Base-by-base conservation (phyloP, 2,113 vertebrate genomes). In the Clarias batrachus region DNA sequence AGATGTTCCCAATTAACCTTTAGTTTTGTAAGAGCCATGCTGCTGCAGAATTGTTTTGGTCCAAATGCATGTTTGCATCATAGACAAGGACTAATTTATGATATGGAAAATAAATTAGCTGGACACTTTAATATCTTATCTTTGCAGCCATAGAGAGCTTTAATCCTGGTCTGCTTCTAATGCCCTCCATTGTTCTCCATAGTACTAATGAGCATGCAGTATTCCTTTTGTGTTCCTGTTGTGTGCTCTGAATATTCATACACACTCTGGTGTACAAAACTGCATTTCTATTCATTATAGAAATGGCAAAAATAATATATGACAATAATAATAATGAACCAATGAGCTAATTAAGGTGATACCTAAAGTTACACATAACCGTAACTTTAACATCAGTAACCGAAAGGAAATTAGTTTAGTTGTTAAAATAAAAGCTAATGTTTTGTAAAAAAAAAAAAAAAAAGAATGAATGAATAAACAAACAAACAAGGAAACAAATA, bases 131-230 rank as follows among this genome's bases (percentile, higher is more conserved):
- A 52, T 56, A 68, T 54, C 52, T 59, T 23, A 30, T 37, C 48
- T 37, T 60, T 27, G 71, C 57, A 13, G 41, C 68, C 57, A 62
- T 76, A 52, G 83, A 85, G 52, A 57, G 77, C 77, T 80, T 33
- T 81, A 78, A 86, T 86, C 85, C 70, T 0, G 21, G 48, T 5
- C 76, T 81, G 73, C 73, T 59, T 81, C 80, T 71, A 30, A 52
- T 30, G 78, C 48, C 65, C 66, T 62, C 78, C 77, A 86, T 86
- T 86, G 85, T 86, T 86, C 85, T 86, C 56, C 11, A 9, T 23
- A 33, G 54, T 21, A 33, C 78, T 86, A 86, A 86, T 86, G 85
- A 86, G 85, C 78, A 21, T 56, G 41, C 48, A 65, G 77, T 23
- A 54, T 79, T 73, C 62, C 85, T 62, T 33, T 81, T 60, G 56